Percentiles rank a stretch among this genome's conserved stretches.
phyloP scores from a whole-genome alignment of 2,888 invertebrate species.

The Drosophila glabriapex region DNA sequence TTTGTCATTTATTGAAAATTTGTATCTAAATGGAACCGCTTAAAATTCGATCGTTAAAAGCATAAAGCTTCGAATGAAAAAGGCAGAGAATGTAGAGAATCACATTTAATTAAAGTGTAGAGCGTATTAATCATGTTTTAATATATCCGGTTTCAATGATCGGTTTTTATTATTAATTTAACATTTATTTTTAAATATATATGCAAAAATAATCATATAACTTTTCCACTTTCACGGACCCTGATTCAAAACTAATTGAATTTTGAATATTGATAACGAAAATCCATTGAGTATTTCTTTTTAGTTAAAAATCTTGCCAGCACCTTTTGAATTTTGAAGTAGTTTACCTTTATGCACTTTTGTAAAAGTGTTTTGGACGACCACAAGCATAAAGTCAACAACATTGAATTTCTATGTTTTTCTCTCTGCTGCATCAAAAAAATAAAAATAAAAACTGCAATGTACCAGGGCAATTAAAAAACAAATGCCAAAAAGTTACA shows the following conservation, averaged over 20 bases:
- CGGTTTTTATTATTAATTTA: neutral
- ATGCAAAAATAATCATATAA: neutral
- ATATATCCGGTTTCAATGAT: neutral
- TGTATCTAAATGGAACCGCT: slow-evolving; percentile 13
- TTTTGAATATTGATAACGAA: neutral
- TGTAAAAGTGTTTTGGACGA: slow-evolving; percentile 18
- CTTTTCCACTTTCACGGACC: neutral
- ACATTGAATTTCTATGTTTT: slow-evolving; percentile 63
- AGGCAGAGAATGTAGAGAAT: slow-evolving; percentile 30
- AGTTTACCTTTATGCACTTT: slow-evolving; percentile 13
- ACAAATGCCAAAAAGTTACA: slow-evolving; percentile 64
- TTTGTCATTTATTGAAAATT: slow-evolving; percentile 22
- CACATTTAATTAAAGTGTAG: slow-evolving; percentile 48
- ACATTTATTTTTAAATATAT: neutral
- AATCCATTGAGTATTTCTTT: neutral
- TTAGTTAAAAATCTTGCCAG: neutral
- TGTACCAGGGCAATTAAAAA: slow-evolving; percentile 63
- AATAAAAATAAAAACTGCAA: slow-evolving; percentile 9
- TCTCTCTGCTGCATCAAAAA: slow-evolving; percentile 34
- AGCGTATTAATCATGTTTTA: neutral
- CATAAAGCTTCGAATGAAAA: slow-evolving; percentile 9
- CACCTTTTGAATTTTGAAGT: slow-evolving; percentile 9
- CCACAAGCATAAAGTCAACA: slow-evolving; percentile 44
- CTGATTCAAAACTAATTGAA: neutral
- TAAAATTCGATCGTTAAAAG: slow-evolving; percentile 37